A percentile compares a stretch with the other conserved stretches of the same genome.
phyloP scores from a whole-genome alignment of 2,797 vertebrate species.

The Falco columbarius region DNA sequence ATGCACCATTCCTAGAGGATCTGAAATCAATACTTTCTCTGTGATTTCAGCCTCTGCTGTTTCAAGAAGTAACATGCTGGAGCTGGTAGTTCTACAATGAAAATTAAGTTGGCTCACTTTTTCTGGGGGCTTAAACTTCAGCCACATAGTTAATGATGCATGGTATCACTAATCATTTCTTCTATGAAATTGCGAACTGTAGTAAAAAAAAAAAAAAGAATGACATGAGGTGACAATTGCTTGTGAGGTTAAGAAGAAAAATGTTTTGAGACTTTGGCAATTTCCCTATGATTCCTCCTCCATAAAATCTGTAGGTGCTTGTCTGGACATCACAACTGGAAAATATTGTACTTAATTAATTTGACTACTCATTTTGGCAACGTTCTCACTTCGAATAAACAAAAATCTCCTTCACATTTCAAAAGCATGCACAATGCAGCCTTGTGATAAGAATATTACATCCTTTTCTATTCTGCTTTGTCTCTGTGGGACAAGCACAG shows the following conservation, averaged over 20 bases:
- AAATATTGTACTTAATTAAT: neutral
- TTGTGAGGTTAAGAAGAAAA: neutral
- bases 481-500: neutral
- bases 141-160: neutral
- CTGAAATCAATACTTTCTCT: neutral
- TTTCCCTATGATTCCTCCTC: neutral
- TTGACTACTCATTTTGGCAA: neutral
- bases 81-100: neutral
- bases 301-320: neutral
- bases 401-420: neutral
- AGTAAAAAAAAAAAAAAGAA: neutral
- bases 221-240: neutral
- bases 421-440: neutral
- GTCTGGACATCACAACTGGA: neutral
- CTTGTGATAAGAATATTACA: neutral
- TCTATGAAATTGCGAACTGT: neutral
- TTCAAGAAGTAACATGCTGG: neutral
- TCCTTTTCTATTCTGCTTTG: neutral
- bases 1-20: neutral
- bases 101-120: slow-evolving; percentile 6
- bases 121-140: neutral
- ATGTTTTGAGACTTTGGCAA: neutral
- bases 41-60: neutral
- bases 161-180: neutral
- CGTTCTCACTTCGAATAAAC: neutral